Conservation (phyloP, 37 sponge, comb jelly and placozoan genomes). For the Chondrilla cf. caribensis region DNA sequence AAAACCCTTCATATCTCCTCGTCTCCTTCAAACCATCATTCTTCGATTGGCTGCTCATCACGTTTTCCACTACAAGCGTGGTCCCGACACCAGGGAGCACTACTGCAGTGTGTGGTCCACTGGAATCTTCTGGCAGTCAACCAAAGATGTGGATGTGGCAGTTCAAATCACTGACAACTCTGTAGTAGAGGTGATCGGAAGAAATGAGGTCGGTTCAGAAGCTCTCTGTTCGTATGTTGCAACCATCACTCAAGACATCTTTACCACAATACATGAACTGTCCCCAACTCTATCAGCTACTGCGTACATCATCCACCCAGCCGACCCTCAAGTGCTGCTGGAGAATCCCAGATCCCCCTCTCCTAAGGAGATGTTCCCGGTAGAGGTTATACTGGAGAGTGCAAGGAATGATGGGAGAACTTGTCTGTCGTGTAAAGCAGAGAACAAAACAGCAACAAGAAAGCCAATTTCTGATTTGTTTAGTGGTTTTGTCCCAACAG, state of each 20-base stretch:
- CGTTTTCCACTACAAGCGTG: not conserved
- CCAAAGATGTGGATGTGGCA: not conserved
- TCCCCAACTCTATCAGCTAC: not conserved
- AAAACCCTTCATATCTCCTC: not conserved
- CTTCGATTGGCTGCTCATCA: not conserved
- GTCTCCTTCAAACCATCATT: conserved; percentile 11
- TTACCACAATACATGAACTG: not conserved
- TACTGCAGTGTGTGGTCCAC: conserved; percentile 15
- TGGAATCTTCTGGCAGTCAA: conserved; percentile 9
- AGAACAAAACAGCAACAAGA: no score
- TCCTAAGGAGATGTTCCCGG: conserved; percentile 2
- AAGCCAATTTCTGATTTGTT: no score
- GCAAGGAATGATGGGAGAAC: no score
- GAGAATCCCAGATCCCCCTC: not conserved
- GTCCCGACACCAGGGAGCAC: not conserved
- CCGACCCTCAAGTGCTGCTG: not conserved
- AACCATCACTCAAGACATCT: not conserved
- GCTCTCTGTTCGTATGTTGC: not conserved
- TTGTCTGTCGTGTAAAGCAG: no score
- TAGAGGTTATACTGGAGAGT: not conserved
- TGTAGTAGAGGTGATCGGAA: not conserved
- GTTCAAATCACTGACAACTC: conserved; percentile 18
- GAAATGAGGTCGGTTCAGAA: not conserved
- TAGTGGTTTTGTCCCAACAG: no score
- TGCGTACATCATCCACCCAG: not conserved